phyloP scores from a whole-genome alignment of 2,888 invertebrate genomes.

The Lasioglossum calceatum region DNA sequence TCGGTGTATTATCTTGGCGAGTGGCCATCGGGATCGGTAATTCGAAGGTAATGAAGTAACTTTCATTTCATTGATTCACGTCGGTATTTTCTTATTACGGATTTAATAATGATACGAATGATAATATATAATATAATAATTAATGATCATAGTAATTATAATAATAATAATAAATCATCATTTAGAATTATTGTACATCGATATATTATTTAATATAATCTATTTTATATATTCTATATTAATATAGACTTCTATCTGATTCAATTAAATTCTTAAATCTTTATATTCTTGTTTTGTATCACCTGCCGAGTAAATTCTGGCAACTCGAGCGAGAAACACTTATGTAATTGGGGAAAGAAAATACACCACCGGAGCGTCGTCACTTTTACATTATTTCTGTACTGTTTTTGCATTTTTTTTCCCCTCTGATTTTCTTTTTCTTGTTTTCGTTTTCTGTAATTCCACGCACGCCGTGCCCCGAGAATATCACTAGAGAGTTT shows the following conservation, averaged over 20 bases:
- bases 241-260: slow-evolving; percentile 82
- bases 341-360: slow-evolving; percentile 70
- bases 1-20: background rate
- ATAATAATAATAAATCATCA: slow-evolving; percentile 80
- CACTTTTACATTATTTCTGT: slow-evolving; percentile 36
- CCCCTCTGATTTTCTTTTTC: background rate
- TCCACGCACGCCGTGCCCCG: slow-evolving; percentile 39
- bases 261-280: slow-evolving; percentile 77
- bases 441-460: slow-evolving; percentile 23
- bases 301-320: slow-evolving; percentile 79
- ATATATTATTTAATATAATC: slow-evolving; percentile 84
- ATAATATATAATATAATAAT: slow-evolving; percentile 76
- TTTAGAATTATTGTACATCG: slow-evolving; percentile 83
- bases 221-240: slow-evolving; percentile 83
- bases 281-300: slow-evolving; percentile 74
- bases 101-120: slow-evolving; percentile 61
- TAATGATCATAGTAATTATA: slow-evolving; percentile 71
- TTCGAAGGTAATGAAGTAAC: slow-evolving; percentile 53
- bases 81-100: slow-evolving; percentile 59
- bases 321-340: slow-evolving; percentile 78
- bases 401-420: background rate
- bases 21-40: slow-evolving; percentile 31
- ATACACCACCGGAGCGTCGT: slow-evolving; percentile 55
- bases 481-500: slow-evolving; percentile 23
- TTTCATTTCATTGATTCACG: slow-evolving; percentile 62